Conservation (phyloP, 1,140 invertebrate genomes). For the Procambarus virginalis region DNA sequence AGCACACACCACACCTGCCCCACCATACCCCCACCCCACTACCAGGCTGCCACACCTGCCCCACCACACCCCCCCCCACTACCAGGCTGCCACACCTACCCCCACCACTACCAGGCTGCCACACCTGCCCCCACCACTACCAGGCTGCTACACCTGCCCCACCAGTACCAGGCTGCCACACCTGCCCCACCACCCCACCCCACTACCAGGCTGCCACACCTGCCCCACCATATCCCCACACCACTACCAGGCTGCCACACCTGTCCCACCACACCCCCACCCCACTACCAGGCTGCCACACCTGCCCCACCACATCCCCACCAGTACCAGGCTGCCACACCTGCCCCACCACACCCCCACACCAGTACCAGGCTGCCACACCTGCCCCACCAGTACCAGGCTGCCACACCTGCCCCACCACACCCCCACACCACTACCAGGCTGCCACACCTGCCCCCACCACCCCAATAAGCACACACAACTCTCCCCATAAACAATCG, state of each 20-base stretch:
- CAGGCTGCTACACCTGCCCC: neutral
- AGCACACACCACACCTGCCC: no score
- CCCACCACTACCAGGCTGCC: neutral
- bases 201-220: neutral
- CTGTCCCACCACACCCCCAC: neutral
- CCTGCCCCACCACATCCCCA: neutral
- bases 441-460: neutral
- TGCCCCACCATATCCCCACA: neutral
- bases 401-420: neutral
- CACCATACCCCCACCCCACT: no score
- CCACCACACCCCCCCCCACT: neutral
- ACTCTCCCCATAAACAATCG: slow-evolving; percentile 29
- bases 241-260: neutral
- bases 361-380: neutral
- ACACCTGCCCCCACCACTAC: neutral
- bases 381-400: neutral
- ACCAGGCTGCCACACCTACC: neutral
- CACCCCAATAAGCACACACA: neutral
- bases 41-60: neutral
- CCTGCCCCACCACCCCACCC: neutral
- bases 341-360: neutral
- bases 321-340: neutral
- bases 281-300: slow-evolving; percentile 9
- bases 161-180: neutral
- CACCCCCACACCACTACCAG: neutral